Percentiles rank a stretch among this genome's conserved stretches.
Evolutionary conservation across 2,113 vertebrate genomes (phyloP).

Genomic region (Physeter macrocephalus): DNA sequence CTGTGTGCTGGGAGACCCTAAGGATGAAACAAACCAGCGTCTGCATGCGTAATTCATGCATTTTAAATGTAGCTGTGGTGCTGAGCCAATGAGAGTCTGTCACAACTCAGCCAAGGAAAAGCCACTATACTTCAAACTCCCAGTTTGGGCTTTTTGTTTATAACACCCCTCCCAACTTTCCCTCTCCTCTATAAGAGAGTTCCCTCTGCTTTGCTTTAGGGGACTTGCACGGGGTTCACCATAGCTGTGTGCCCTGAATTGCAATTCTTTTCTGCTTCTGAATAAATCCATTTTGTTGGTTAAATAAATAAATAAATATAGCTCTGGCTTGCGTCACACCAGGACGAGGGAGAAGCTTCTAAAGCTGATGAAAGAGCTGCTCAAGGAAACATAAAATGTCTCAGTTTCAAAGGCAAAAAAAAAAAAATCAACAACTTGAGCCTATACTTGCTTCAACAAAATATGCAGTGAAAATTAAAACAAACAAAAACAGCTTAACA

Average conservation of each 20-base stretch:
- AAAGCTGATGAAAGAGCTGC: neutral
- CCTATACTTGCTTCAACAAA: neutral
- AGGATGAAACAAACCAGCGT: neutral
- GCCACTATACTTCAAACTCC: no score
- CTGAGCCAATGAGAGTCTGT: no score
- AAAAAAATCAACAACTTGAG: neutral
- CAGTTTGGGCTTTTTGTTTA: no score
- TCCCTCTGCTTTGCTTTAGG: no score
- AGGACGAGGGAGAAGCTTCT: neutral
- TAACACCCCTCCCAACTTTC: no score
- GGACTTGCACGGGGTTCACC: no score
- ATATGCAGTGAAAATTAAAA: conserved; percentile 25
- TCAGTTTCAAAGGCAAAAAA: neutral
- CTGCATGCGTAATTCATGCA: neutral
- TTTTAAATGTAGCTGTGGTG: neutral
- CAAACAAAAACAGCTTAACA: neutral
- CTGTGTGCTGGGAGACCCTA: neutral
- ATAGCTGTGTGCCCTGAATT: no score
- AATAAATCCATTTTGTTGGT: no score
- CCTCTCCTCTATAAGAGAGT: no score
- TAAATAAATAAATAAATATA: neutral
- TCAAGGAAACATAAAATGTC: neutral
- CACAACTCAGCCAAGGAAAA: no score
- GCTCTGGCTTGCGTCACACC: neutral
- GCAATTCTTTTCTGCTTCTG: no score